Evolutionary conservation across 2,797 vertebrate genomes (phyloP).

Genomic region (Melanotaenia nigrans): DNA sequence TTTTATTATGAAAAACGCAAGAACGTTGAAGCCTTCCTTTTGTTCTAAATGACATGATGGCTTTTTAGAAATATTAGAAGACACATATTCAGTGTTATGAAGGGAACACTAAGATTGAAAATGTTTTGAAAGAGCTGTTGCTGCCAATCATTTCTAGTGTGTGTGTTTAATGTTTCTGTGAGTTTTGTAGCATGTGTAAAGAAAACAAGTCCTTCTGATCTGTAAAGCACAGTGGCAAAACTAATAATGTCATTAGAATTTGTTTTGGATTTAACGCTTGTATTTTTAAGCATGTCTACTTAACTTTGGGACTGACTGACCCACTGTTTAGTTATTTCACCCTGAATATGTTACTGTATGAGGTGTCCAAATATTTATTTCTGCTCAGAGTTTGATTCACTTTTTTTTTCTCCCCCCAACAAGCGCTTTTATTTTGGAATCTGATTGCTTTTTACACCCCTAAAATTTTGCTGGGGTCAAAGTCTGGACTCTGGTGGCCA

Average conservation of each 20-base stretch:
- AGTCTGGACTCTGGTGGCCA: too few species aligned
- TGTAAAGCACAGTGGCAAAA: background rate
- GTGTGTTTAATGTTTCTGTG: background rate
- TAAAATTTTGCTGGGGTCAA: too few species aligned
- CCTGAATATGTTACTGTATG: too few species aligned
- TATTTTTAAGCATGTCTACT: too few species aligned
- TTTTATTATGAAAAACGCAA: background rate
- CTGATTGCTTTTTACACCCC: too few species aligned
- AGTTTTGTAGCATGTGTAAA: background rate
- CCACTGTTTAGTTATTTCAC: too few species aligned
- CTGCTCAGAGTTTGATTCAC: too few species aligned
- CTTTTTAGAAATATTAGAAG: background rate
- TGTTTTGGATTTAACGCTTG: background rate
- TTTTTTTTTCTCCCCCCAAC: too few species aligned
- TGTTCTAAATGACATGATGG: background rate
- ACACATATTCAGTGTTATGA: background rate
- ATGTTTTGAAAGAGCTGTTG: background rate
- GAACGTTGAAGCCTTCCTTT: background rate
- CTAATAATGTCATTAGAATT: background rate
- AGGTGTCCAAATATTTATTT: too few species aligned
- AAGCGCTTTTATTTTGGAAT: too few species aligned
- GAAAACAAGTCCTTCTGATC: background rate
- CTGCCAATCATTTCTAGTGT: slow-evolving; percentile 8
- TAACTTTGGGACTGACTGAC: too few species aligned
- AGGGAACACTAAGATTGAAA: background rate